Base-by-base conservation (phyloP, 30 jellyfish, hydroid and myxozoan species). In the Cassiopea andromeda region DNA sequence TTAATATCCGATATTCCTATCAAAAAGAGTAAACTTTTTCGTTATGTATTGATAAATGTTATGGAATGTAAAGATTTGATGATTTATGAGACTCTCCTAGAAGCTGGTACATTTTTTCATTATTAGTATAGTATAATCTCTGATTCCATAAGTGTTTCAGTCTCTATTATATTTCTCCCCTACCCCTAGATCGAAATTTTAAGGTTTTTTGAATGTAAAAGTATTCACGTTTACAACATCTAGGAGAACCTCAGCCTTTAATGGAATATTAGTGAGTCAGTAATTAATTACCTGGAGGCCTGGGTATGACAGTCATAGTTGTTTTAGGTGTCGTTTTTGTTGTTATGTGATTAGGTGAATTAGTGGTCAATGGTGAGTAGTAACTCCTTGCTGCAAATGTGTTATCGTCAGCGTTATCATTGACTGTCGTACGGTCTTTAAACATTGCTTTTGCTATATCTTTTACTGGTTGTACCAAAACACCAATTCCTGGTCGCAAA, bases 241-340 rank as follows among this genome's bases (percentile, higher is more conserved):
- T 27, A 27, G 38, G 38, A 27, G 38, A 27, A 27, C 38, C 38
- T 27, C 38, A 27, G 64, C 7, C 12, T 54, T 10, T 5, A 64
- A 64, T 13, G 2, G 10, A 70, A 54, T 13, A 60, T 61, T 27
- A 64, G 66, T 0, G 7, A 0, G 85, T 67, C 38, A 73, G 77
- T 71, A 38, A 27, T 73, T 48, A 68, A 91, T 92, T 86, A 92
- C 98, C 91, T 85, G 90, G 90, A 46, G 98, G 98, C 71, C 93
- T 86, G 60, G 98, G 98, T 49, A 92, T 92, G 77, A 92, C 93
- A 17, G 98, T 92, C 87, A 85, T 89, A 7, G 95, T 75, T 70
- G 93, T 80, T 74, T 92, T 84, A 75, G 97, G 85, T 8, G 97
- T 75, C 44, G 97, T 82, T 27, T 85, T 92, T 54, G 83, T 76